Conservation (phyloP, 1,140 invertebrate species). For the Neoseiulus cucumeris region DNA sequence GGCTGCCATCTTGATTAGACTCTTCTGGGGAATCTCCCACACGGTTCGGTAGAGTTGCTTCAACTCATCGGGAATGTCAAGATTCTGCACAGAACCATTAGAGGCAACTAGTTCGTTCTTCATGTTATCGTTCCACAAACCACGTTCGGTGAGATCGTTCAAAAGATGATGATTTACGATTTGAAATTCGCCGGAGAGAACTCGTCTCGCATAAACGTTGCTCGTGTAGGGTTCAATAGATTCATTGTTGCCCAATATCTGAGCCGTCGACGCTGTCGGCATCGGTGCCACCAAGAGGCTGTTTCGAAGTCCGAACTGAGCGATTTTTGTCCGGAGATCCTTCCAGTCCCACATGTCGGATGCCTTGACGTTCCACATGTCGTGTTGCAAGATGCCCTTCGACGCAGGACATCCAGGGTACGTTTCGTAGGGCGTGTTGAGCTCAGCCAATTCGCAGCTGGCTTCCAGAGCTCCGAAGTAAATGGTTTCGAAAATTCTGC, state of each 20-base stretch:
- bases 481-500: constrained; percentile 93
- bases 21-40: constrained; percentile 94
- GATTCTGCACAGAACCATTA: constrained; percentile 82
- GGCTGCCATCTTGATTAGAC: constrained; percentile 86
- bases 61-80: constrained; percentile 72
- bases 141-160: constrained; percentile 68
- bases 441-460: constrained; percentile 80
- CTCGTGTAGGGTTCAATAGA: constrained; percentile 95
- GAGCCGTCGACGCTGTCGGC: constrained; percentile 97
- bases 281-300: constrained; percentile 87
- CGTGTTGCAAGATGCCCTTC: constrained; percentile 88
- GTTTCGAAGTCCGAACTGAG: constrained; percentile 75
- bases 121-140: constrained; percentile 89
- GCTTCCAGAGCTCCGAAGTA: constrained; percentile 93
- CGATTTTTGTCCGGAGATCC: constrained; percentile 61
- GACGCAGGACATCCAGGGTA: constrained; percentile 78
- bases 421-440: constrained; percentile 66
- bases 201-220: constrained; percentile 84
- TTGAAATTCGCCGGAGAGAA: constrained; percentile 71
- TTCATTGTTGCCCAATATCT: constrained; percentile 97
- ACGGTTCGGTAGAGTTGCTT: constrained; percentile 90
- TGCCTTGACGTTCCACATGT: constrained; percentile 91
- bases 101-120: constrained; percentile 79
- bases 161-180: constrained; percentile 92
- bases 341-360: constrained; percentile 76